These are phyloP conservation scores for Halichoeres trimaculatus DNA, from an alignment of 2,113 vertebrate genomes.

Conservation along the genomic window DNA sequence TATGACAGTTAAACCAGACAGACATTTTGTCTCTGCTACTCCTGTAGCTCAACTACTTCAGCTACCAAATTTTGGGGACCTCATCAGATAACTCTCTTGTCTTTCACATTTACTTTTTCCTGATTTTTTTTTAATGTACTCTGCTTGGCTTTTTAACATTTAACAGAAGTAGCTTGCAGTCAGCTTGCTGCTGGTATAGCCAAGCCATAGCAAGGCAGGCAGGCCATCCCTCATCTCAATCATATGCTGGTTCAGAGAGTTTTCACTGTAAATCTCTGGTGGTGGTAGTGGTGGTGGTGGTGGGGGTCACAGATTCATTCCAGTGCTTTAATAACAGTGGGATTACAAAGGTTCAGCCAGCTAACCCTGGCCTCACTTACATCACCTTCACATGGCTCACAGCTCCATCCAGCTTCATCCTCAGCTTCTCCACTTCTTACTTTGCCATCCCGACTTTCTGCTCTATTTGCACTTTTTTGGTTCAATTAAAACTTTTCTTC, in stretches of 20 bases:
- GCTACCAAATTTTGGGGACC: too few species aligned
- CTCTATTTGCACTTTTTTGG: slow-evolving; percentile 10
- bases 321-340: slow-evolving; percentile 66
- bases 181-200: not conserved
- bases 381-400: slow-evolving; percentile 41
- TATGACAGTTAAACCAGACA: too few species aligned
- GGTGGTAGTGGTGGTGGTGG: slow-evolving; percentile 34
- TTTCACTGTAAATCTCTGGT: slow-evolving; percentile 71
- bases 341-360: slow-evolving; percentile 65
- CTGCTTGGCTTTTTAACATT: not conserved
- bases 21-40: too few species aligned
- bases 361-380: slow-evolving; percentile 36
- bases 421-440: slow-evolving; percentile 1
- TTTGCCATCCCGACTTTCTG: slow-evolving; percentile 5
- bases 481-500: not conserved
- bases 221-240: slow-evolving; percentile 3
- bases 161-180: slow-evolving; percentile 6
- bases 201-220: slow-evolving; percentile 2
- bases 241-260: slow-evolving; percentile 52
- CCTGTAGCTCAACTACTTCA: too few species aligned
- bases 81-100: too few species aligned
- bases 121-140: not conserved
- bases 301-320: slow-evolving; percentile 61
- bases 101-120: too few species aligned
- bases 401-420: slow-evolving; percentile 30